Conservation (phyloP, 2,113 vertebrate genomes). For the Eubucco bourcierii region DNA sequence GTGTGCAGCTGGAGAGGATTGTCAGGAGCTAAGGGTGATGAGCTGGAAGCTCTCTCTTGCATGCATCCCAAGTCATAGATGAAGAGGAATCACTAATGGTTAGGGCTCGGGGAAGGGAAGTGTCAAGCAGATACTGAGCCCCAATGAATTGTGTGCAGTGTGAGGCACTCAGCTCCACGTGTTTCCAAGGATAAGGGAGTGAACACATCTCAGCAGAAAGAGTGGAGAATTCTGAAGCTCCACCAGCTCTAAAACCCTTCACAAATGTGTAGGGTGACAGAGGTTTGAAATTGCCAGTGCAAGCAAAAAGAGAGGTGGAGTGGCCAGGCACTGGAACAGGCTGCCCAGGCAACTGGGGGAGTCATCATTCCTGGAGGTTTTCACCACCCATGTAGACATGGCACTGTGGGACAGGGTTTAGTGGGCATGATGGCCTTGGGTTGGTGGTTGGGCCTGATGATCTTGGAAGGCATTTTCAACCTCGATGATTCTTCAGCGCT, state of each 20-base stretch:
- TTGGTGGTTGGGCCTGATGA: no score
- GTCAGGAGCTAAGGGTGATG: not conserved
- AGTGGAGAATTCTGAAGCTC: not conserved
- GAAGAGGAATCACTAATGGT: not conserved
- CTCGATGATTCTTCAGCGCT: no score
- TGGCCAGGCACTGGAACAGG: no score
- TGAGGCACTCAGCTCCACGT: not conserved
- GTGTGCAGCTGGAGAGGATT: not conserved
- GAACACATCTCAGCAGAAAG: not conserved
- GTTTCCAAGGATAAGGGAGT: not conserved
- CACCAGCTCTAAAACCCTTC: not conserved
- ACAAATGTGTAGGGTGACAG: not conserved
- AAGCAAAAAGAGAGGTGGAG: not conserved
- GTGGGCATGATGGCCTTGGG: no score
- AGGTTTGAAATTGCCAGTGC: not conserved
- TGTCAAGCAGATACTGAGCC: not conserved
- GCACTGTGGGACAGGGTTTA: no score
- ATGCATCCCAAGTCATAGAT: rapidly evolving
- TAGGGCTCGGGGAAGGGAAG: not conserved
- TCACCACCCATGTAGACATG: no score
- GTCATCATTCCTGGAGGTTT: no score
- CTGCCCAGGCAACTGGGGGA: no score
- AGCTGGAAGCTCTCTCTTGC: not conserved
- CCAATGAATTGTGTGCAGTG: rapidly evolving
- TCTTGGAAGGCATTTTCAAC: no score